Percentiles rank a stretch among this genome's conserved stretches.
Evolutionary conservation across 2,888 invertebrate genomes (phyloP).

Genomic region (Hypomecis atomaria): DNA sequence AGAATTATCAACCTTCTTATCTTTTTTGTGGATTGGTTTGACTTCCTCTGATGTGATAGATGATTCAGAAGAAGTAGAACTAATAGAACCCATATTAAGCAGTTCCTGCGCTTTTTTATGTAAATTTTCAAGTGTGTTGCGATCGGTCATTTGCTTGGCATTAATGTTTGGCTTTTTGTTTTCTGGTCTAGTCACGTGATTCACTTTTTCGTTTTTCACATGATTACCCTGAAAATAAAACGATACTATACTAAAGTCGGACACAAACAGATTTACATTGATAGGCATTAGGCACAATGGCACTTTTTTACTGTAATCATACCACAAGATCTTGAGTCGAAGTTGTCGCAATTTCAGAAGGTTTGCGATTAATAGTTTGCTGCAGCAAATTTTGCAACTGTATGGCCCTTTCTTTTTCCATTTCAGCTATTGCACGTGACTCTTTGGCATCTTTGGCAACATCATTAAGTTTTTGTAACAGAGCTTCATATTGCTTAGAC

Average conservation of each 20-base stretch:
- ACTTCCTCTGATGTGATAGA: slow-evolving; percentile 53
- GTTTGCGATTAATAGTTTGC: slow-evolving; percentile 51
- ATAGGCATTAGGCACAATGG: too few species aligned
- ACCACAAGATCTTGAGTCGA: slow-evolving; percentile 40
- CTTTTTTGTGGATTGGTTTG: slow-evolving; percentile 38
- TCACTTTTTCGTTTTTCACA: slow-evolving; percentile 26
- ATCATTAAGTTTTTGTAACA: slow-evolving; percentile 70
- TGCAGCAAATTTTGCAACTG: slow-evolving; percentile 64
- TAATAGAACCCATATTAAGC: slow-evolving; percentile 64
- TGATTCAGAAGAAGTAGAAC: slow-evolving; percentile 67
- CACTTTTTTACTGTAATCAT: slow-evolving; percentile 3
- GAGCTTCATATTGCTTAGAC: slow-evolving; percentile 68
- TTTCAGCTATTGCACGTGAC: slow-evolving; percentile 63
- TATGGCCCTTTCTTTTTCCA: slow-evolving; percentile 62
- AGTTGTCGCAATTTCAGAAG: slow-evolving; percentile 40
- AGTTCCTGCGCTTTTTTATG: slow-evolving; percentile 77
- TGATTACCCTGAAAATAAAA: slow-evolving; percentile 31
- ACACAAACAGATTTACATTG: too few species aligned
- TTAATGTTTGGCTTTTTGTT: slow-evolving; percentile 43
- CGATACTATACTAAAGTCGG: background rate
- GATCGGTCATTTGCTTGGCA: slow-evolving; percentile 51
- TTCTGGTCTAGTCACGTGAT: slow-evolving; percentile 34
- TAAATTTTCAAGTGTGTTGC: slow-evolving; percentile 66
- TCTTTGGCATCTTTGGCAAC: slow-evolving; percentile 68
- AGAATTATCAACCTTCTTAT: slow-evolving; percentile 26